A percentile compares a stretch with the other conserved stretches of the same genome.
These are phyloP conservation scores for Eledona agricola DNA, from an alignment of 2,888 invertebrate species.

Conservation along the genomic window DNA sequence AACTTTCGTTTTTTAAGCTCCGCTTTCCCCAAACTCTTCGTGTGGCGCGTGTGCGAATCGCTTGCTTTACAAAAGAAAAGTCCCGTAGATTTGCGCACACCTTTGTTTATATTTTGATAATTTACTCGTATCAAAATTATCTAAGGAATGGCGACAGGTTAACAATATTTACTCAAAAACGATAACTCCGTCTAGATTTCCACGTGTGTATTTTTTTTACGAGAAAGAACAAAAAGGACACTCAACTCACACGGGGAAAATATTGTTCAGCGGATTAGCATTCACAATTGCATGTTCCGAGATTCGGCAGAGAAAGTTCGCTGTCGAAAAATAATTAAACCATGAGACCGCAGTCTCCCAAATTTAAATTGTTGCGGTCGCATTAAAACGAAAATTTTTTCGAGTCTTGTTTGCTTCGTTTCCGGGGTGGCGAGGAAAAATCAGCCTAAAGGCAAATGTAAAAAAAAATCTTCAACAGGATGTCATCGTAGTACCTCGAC, in stretches of 20 bases:
- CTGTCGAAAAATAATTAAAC: no score
- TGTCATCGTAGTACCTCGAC: no score
- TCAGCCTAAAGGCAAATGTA: no score
- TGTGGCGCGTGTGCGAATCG: slow-evolving; percentile 9
- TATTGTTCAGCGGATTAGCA: neutral
- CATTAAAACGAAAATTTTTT: no score
- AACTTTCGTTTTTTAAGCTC: slow-evolving; percentile 43
- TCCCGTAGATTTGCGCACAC: slow-evolving; percentile 25
- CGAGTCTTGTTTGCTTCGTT: no score
- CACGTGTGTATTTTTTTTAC: slow-evolving; percentile 20
- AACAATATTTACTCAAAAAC: slow-evolving; percentile 36
- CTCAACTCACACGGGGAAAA: neutral
- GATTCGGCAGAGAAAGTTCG: no score
- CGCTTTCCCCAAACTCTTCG: slow-evolving; percentile 38
- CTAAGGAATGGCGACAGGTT: slow-evolving; percentile 41
- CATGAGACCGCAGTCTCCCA: no score
- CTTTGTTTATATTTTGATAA: slow-evolving; percentile 37
- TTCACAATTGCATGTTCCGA: no score
- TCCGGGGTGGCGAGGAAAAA: no score
- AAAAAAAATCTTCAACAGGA: no score
- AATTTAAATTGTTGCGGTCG: no score
- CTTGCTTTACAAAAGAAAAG: slow-evolving; percentile 4
- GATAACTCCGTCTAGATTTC: slow-evolving; percentile 27
- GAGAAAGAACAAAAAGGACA: slow-evolving; percentile 1
- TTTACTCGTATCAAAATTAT: slow-evolving; percentile 28